Base-by-base conservation (phyloP, 2,888 invertebrate species). In the Hemistola chrysoprasaria region DNA sequence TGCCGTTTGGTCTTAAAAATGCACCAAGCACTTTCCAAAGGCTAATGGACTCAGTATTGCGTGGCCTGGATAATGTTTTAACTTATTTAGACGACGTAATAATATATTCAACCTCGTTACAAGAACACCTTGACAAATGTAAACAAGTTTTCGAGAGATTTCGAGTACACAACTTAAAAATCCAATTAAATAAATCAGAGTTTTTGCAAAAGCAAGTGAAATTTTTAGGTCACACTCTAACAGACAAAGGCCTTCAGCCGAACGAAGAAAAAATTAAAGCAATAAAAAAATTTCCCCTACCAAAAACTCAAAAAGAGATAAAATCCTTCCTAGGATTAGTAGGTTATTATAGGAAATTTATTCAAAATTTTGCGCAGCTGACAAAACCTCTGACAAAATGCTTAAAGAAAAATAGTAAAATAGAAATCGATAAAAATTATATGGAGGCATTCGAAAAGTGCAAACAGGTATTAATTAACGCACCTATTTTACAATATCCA, bases 201-300 rank as follows among this genome's bases (percentile, higher is more conserved):
- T 21, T 21, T 21, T 21, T 21, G 21, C 21, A 21, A 21, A 21
- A 21, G 6, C 21, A 21, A 6, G 21, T 21, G 4, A 21, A 21
- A 9, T 49, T 40, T 27, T 32, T 54, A 36, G 60, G 57, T 1
- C 59, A 59, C 7, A 40, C 32, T 0, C 2, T 59, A 4, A 58
- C 58, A 8, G 37, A 52, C 1, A 28, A 55, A 43, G 58, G 59
- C 4, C 22, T 64, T 22, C 30, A 58, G 21, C 63, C 63, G 5
- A 62, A 66, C n/a, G 16, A 49, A 8, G 59, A 63, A 8, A 64
- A 64, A 43, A 54, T 62, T 8, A 11, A 8, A 29, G 61, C 58
- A 3, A 43, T 64, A n/a, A 16, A 31, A 10, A 53, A 56, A 6
- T 52, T 50, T 9, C 60, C 62, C 0, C 0, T 62, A 23, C 64